These are phyloP conservation scores for Nipponacmea schrenckii DNA, from an alignment of 2,888 invertebrate species.

Conservation along the genomic window DNA sequence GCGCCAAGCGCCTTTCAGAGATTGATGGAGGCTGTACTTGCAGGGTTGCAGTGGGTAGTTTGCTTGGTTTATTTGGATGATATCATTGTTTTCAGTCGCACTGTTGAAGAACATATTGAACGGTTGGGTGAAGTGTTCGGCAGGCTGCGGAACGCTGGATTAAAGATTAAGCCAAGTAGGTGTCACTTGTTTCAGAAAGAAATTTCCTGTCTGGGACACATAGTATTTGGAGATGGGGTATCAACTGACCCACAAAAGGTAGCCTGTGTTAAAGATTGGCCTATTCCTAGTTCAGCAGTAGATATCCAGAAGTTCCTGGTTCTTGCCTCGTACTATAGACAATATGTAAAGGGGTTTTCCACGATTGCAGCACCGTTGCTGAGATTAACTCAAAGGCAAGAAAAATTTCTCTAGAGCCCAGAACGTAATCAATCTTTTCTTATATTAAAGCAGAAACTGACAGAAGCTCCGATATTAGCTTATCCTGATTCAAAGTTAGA, in stretches of 20 bases:
- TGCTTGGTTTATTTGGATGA: too few species aligned
- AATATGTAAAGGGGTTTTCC: conserved; percentile 22
- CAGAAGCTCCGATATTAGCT: conserved; percentile 14
- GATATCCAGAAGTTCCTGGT: conserved; percentile 24
- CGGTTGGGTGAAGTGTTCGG: too few species aligned
- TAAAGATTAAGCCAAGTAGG: too few species aligned
- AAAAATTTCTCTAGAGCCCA: conserved; percentile 15
- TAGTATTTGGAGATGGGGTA: conserved; percentile 19
- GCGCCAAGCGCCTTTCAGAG: too few species aligned
- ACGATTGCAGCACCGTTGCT: conserved; percentile 20
- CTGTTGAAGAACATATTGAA: too few species aligned
- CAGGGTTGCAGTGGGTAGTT: too few species aligned
- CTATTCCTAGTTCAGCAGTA: conserved; percentile 13
- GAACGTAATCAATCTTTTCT: conserved; percentile 16
- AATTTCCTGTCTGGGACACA: conserved; percentile 24
- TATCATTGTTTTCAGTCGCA: too few species aligned
- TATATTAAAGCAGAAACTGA: conserved; percentile 16
- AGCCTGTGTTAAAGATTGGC: conserved; percentile 20
- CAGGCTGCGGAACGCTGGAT: too few species aligned
- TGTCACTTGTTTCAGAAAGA: too few species aligned
- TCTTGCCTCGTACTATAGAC: conserved; percentile 23
- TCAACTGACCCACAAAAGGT: conserved; percentile 20
- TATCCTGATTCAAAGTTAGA: conserved; percentile 10
- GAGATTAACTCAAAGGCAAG: conserved; percentile 12
- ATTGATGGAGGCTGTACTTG: too few species aligned